Percentiles rank a stretch among this genome's conserved stretches.
Evolutionary conservation across 1,140 invertebrate genomes (phyloP).

Genomic region (Lethocerus indicus): DNA sequence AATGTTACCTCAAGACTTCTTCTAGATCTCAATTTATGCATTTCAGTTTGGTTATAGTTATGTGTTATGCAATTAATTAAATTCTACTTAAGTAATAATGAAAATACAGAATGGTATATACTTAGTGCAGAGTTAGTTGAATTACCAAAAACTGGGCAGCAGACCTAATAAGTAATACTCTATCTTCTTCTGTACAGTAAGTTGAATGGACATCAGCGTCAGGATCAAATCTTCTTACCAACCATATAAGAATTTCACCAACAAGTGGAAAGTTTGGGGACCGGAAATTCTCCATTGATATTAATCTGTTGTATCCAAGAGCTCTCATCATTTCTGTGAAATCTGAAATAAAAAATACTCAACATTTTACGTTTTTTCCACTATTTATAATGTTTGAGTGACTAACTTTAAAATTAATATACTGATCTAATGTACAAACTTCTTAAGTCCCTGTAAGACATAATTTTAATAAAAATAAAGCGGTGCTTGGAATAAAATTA

Average conservation of each 20-base stretch:
- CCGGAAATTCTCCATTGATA: slow-evolving; percentile 88
- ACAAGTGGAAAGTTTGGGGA: slow-evolving; percentile 70
- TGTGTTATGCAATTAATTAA: neutral
- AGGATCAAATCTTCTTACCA: slow-evolving; percentile 81
- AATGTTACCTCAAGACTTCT: neutral
- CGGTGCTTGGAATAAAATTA: too few species aligned
- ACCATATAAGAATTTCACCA: slow-evolving; percentile 80
- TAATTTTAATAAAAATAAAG: too few species aligned
- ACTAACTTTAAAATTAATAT: neutral
- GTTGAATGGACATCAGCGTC: slow-evolving; percentile 58
- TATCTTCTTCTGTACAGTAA: slow-evolving; percentile 62
- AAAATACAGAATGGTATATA: neutral
- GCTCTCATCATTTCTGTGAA: slow-evolving; percentile 89
- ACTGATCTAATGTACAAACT: slow-evolving; percentile 18
- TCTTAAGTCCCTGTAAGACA: slow-evolving; percentile 25
- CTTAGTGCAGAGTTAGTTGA: neutral
- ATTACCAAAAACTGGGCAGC: slow-evolving; percentile 77
- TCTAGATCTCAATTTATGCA: neutral
- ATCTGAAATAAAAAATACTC: slow-evolving; percentile 41
- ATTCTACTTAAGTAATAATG: neutral
- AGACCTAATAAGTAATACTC: slow-evolving; percentile 74
- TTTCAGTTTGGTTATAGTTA: neutral
- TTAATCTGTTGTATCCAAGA: slow-evolving; percentile 72
- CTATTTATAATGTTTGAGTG: slow-evolving; percentile 5
- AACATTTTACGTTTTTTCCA: neutral